Evolutionary conservation across 2,888 invertebrate genomes (phyloP), one percentile per base, ranked within the genome.

Genomic region (Marasmarcha lunaedactyla): DNA sequence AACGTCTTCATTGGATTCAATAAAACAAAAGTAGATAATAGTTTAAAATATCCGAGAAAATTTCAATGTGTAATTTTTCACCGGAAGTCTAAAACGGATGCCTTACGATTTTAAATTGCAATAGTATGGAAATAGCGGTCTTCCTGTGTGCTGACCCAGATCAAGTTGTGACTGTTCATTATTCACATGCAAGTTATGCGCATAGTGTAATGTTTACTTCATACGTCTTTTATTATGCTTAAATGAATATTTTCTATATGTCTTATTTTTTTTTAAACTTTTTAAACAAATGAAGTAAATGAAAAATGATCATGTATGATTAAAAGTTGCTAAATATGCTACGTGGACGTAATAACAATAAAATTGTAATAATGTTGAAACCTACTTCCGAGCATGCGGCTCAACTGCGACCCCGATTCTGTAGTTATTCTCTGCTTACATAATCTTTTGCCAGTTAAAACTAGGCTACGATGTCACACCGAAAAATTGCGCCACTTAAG

Each of bases 391-490:
- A 66, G 53, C 65, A 65, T 63, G 65, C 62, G 71, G 61, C 66
- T 69, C 52, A 55, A 61, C 60, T 65, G 59, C 70, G 78, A 69
- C 81, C 81, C 70, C 77, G 69, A 71, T 83, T 71, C 66, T 52
- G 59, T 56, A 60, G 76, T 77, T 78, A 70, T 76, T 76, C 71
- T 73, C 61, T 54, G 54, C 59, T 83, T 83, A 81, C 78, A 81
- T 83, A 81, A 81, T 63, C 65, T 57, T 34, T 34, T 71, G 70
- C 68, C 68, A 70, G 63, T 71, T 63, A 68, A 55, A 83, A 77
- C 77, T 81, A 81, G 83, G 83, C 76, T 81, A 83, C 71, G 74
- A 79, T 83, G 83, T 81, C 81, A 79, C 66, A 64, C 65, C 71
- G 67, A 76, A 78, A 73, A 68, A 70, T 83, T 83, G 73, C 81